Evolutionary conservation across 2,113 vertebrate genomes (phyloP), one percentile per base, ranked within the genome.

Genomic region (Pluvianellus socialis): DNA sequence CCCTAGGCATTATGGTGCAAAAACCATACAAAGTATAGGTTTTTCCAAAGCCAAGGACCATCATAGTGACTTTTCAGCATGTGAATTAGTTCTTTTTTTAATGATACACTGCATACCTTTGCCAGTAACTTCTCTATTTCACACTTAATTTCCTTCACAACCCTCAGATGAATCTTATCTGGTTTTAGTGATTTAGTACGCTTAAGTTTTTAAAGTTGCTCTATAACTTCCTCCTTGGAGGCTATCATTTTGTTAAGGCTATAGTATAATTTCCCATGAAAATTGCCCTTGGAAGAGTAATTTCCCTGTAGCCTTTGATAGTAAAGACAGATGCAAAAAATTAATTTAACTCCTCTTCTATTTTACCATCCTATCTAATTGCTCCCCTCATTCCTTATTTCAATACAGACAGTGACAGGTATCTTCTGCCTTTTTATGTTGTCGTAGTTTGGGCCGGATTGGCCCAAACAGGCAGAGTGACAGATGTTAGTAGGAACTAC

Each of bases 181-280:
- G 20, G 10, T 56, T 94, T 95, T 55, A 91, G 76, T 91, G 84
- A 95, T 96, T 96, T 95, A 94, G 44, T 94, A 59, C 70, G 84
- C 65, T 87, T 91, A 87, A 92, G 72, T 87, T 91, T 96, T 95
- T 94, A 52, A 95, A 95, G 80, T 91, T 96, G 38, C 63, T 94
- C n/a, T 84, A 26, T 89, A 91, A 91, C 86, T 91, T 96, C 56
- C 30, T 95, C 76, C 84, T 95, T 94, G n/a, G 93, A 94, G 73
- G 56, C 80, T 79, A 67, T 89, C 2, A 89, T 95, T 96, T 94
- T 88, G 8, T 91, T 91, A 94, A 92, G 49, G 35, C 42, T 40
- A 52, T 52, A 79, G 50, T 55, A 92, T 88, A 96, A 95, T 95
- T 83, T 94, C 67, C 63, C 72, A 89, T 87, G 93, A 81, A 96